Base-by-base conservation (phyloP, 2,888 invertebrate species). In the Hecatera dysodea region DNA sequence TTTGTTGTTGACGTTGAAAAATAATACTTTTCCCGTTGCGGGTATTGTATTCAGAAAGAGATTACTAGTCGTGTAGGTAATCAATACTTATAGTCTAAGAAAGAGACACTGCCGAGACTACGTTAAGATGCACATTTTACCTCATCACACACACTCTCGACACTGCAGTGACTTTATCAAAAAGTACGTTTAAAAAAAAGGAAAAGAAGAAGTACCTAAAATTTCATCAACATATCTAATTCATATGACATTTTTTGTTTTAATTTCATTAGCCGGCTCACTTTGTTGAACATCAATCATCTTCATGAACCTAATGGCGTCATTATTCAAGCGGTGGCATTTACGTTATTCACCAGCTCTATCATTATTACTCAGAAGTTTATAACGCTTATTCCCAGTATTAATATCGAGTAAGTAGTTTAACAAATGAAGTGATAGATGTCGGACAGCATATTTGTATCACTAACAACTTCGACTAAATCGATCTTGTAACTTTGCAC, bases 241-340 rank as follows among this genome's bases (percentile, higher is more conserved):
- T 24, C n/a, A 44, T 19, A 44, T 24, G 36, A 62, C 11, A 48
- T 48, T 62, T 66, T 48, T 15, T 12, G 19, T 55, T n/a, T n/a
- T n/a, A 29, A 59, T 76, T 76, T 62, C 53, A 76, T 62, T 62
- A 76, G 57, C 62, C 19, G 44, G 9, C 36, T 59, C 61, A 62
- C 42, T 66, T 70, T 39, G 44, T 39, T 27, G 57, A 59, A 19
- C 57, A 73, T 78, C 67, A 73, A 62, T 76, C 62, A 72, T 62
- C 24, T 36, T 65, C 22, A 52, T 36, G 11, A 55, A 48, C 17
- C 11, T 69, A 69, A 61, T 50, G 56, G 50, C 61, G 5, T 69
- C 61, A 8, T 63, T 46, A 56, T 60, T 55, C 53, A 44, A 24
- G 15, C 42, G 36, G n/a, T 29, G 57, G n/a, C 33, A 9, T 24